phyloP scores from a whole-genome alignment of 92 coral and sea anemone genomes.

The Diadumene lineata region DNA sequence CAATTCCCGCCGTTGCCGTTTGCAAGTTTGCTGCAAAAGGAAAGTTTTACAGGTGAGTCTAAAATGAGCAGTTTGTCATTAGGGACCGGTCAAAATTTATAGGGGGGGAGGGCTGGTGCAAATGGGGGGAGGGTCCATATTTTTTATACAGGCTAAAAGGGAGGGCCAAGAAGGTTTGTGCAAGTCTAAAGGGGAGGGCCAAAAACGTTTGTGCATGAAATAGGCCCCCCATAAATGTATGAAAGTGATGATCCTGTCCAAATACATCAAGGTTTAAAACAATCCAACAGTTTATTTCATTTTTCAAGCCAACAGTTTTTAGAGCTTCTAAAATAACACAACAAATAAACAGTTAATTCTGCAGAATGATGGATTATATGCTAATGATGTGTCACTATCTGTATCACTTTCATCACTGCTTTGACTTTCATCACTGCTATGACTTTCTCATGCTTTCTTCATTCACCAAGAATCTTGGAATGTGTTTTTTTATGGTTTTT shows the following conservation, averaged over 20 bases:
- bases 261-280: neutral
- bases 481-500: constrained; percentile 45
- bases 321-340: neutral
- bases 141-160: constrained; percentile 11
- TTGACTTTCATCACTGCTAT: constrained; percentile 8
- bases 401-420: no score
- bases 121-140: constrained; percentile 11
- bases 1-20: no score
- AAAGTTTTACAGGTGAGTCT: no score
- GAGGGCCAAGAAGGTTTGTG: constrained; percentile 8
- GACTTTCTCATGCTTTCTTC: neutral
- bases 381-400: neutral
- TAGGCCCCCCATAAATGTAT: neutral
- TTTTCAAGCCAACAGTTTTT: neutral
- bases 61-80: no score
- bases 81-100: no score
- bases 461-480: constrained; percentile 37
- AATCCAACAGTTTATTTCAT: constrained; percentile 3
- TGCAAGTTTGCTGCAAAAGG: no score
- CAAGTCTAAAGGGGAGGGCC: constrained; percentile 20
- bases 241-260: neutral
- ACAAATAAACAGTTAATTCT: constrained; percentile 19
- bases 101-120: no score
- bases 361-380: neutral
- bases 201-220: constrained; percentile 1